Evolutionary conservation across 2,797 vertebrate genomes (phyloP), one percentile per base, ranked within the genome.

Genomic region (Lepus townsendii): DNA sequence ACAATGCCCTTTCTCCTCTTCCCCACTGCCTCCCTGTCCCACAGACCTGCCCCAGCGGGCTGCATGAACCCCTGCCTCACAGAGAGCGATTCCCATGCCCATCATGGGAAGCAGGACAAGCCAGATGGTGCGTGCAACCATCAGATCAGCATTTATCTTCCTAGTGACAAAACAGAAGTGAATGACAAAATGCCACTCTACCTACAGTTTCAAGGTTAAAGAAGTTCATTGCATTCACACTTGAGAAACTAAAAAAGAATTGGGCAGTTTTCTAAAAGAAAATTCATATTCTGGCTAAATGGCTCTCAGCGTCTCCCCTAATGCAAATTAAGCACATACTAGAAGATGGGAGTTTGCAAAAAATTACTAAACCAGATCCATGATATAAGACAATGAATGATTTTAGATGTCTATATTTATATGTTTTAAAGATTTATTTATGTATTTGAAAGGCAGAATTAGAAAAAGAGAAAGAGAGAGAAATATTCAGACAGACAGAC

Each of bases 321-420:
- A 68, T 62, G 47, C 27, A 84, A 91, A 88, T 32, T 20, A 27
- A 95, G 42, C 63, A 77, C 60, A 50, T 71, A 71, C 1, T 76
- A 77, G 84, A 83, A 1, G 76, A 96, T 0, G 35, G 8, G 75
- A 50, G 83, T 79, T 76, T 78, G n/a, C 83, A 87, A 78, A 71
- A 94, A 77, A 78, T 89, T 65, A 90, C 24, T 71, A 87, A 76
- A 83, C 63, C 57, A 86, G 75, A 93, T 13, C 68, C 83, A 69
- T 20, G n/a, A 32, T 3, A 77, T 2, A 38, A 72, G 52, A 76
- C 62, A 91, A 38, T n/a, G 20, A 94, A 27, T 3, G 93, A 76
- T 60, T 57, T 72, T 60, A 52, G 91, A 35, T 1, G 65, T 94
- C 95, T 60, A 71, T 72, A 27, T 26, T 65, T 20, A 57, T 57